Evolutionary conservation across 2,888 invertebrate genomes (phyloP), one percentile per base, ranked within the genome.

Genomic region (Ormyrus thymus): DNA sequence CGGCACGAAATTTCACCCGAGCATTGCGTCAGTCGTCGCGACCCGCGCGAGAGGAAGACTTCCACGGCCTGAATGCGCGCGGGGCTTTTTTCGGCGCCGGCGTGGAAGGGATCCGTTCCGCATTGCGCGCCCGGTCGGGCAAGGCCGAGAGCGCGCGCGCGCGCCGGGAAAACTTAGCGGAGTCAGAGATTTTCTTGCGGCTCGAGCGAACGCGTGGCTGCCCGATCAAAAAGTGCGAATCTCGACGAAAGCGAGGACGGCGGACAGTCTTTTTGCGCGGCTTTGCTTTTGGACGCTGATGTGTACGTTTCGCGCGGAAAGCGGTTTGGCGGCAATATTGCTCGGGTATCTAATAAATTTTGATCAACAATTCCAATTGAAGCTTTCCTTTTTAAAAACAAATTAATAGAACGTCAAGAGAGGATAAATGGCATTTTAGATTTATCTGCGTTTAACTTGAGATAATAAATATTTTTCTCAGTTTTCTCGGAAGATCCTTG

Each of bases 1-100:
- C n/a, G 10, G 6, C n/a, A 45, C 58, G 77, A 80, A 77, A 74
- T 80, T 70, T 77, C 61, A 8, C 64, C 43, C 46, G 10, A 48
- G 5, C 50, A 45, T 80, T 80, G 74, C 80, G 10, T 80, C 80
- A 77, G 77, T 70, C 59, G 46, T 9, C 29, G 29, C n/a, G n/a
- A 64, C 15, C 8, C 11, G n/a, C 29, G 29, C 11, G n/a, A 2
- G 29, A 29, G 29, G 29, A 29, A 29, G 29, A 29, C 45, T 56
- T 11, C 0, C n/a, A 7, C 48, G 66, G 58, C 53, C 64, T 74
- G 55, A 72, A 78, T 61, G 15, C 50, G 62, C 29, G 13, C 15
- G 29, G 51, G 56, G n/a, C 29, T 29, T 29, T 29, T 29, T 29
- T 29, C 29, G 29, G 62, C 29, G 46, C 13, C 15, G 29, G 51